Base-by-base conservation (phyloP, 2,113 vertebrate species). In the Pygoscelis adeliae region DNA sequence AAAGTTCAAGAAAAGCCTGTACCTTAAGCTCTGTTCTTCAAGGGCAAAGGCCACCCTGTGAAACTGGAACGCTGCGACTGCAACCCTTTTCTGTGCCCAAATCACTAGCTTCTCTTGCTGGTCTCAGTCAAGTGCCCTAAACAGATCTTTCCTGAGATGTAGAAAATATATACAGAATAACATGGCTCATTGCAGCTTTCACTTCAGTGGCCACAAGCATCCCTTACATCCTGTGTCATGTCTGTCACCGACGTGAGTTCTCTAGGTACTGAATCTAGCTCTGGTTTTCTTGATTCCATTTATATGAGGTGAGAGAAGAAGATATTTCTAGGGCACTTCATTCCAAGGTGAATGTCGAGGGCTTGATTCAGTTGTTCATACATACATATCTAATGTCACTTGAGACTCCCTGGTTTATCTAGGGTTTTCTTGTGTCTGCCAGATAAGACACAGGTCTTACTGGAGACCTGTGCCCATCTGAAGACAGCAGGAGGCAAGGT, bases 231-330 rank as follows among this genome's bases (percentile, higher is more conserved):
- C 44, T 49, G 59, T 53, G 46, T 42, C 17, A 3, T 38, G 26
- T 70, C 59, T 70, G n/a, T 30, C 38, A 40, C 34, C 1, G 2
- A 49, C 0, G 0, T n/a, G 52, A 20, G 5, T 76, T 85, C 36
- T 70, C 62, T 7, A 6, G 71, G 40, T 34, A 27, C 30, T 56
- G 27, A 76, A 32, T 72, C 36, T 30, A 30, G 6, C 47, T 94
- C 50, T 38, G 10, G 6, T 40, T 81, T 23, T 44, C 71, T 56
- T 69, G 30, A 80, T 73, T 83, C 22, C 29, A 4, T 76, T 69
- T 22, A 44, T 56, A 9, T 11, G 22, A 72, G 34, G 19, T 72
- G 44, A 80, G 47, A 85, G 50, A 71, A 76, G 8, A 71, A 67
- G 38, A 38, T 40, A 82, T 82, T 94, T 71, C 61, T 50, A 61